Conservation (phyloP, 2,797 vertebrate species). For the Phoeniculus purpureus region DNA sequence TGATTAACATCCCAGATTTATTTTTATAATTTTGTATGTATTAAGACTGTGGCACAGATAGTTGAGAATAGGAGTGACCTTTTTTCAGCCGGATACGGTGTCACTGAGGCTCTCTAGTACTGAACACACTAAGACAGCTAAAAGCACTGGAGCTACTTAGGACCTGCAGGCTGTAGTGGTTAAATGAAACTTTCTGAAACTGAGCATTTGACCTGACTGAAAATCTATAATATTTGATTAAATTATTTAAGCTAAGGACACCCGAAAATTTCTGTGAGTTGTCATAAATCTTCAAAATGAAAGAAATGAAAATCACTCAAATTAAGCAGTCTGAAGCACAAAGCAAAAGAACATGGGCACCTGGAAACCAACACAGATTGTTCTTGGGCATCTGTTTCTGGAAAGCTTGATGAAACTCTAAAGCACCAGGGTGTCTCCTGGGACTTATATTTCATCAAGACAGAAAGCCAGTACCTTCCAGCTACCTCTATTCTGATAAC, state of each 20-base stretch:
- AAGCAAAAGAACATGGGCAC: background rate
- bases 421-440: background rate
- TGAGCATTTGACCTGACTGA: background rate
- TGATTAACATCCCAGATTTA: slow-evolving; percentile 43
- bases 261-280: background rate
- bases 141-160: background rate
- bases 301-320: background rate
- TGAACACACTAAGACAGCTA: background rate
- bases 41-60: background rate
- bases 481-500: background rate
- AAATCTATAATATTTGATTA: background rate
- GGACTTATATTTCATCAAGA: background rate
- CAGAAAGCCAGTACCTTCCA: background rate
- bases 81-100: background rate
- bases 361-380: background rate
- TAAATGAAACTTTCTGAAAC: background rate
- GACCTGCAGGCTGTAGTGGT: background rate
- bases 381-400: background rate
- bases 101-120: background rate
- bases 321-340: background rate
- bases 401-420: background rate
- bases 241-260: background rate
- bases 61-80: background rate
- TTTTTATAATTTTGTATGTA: slow-evolving; percentile 13
- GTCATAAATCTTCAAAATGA: background rate